Evolutionary conservation across 2,888 invertebrate species (phyloP).

Genomic region (Drosophila anceps): DNA sequence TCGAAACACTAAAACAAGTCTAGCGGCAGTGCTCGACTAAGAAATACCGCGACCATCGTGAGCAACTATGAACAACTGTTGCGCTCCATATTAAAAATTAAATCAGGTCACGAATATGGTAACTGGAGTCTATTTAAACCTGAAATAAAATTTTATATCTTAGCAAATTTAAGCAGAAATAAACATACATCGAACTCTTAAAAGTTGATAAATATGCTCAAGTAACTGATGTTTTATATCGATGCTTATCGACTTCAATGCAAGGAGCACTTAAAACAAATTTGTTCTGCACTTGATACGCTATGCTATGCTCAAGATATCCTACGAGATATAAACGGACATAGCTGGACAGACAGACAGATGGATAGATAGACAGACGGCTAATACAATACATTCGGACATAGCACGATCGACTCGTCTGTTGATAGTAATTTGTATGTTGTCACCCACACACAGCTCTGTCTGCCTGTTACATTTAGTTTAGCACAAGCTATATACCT

Average conservation of each 20-base stretch:
- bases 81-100: rapidly evolving
- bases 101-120: neutral
- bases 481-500: neutral
- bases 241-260: neutral
- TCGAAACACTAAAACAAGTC: neutral
- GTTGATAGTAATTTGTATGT: neutral
- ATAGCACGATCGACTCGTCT: neutral
- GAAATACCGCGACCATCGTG: neutral
- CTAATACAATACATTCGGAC: neutral
- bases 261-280: neutral
- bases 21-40: neutral
- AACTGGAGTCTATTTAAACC: neutral
- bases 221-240: neutral
- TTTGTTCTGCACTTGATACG: too few relatives aligned
- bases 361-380: neutral
- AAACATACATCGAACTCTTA: too few relatives aligned
- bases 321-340: too few relatives aligned
- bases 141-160: neutral
- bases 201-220: too few relatives aligned
- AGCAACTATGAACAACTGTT: neutral
- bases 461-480: neutral
- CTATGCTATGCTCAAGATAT: neutral
- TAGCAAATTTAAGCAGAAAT: neutral
- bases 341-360: neutral
- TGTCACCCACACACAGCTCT: neutral